These are phyloP conservation scores for Stenodera caucasica DNA, from an alignment of 2,888 invertebrate genomes.

Conservation along the genomic window DNA sequence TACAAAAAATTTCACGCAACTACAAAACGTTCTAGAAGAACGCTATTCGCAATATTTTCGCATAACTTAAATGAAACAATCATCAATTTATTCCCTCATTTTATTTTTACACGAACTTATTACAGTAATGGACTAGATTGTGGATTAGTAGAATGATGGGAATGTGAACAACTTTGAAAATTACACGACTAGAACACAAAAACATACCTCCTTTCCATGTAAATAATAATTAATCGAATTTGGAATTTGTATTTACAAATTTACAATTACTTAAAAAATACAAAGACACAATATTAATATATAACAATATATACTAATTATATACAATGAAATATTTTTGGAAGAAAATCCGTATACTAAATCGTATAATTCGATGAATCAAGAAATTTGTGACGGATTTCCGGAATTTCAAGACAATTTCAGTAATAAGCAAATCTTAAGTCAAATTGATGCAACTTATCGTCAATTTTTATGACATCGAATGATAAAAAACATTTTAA, in stretches of 20 bases:
- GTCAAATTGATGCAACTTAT: not conserved
- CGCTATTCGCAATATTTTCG: not conserved
- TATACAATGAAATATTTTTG: constrained; percentile 15
- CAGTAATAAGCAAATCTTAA: not conserved
- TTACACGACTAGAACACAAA: constrained; percentile 30
- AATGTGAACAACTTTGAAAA: constrained; percentile 26
- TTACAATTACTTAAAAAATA: constrained; percentile 31
- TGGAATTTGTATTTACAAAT: constrained; percentile 34
- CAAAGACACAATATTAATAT: constrained; percentile 33
- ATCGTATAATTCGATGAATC: constrained; percentile 42
- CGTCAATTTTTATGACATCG: too few species aligned
- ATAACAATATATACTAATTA: constrained; percentile 23
- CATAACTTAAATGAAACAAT: not conserved
- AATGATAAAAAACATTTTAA: too few species aligned
- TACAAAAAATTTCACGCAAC: constrained; percentile 12
- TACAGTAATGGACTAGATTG: constrained; percentile 45
- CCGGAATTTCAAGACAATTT: constrained; percentile 16
- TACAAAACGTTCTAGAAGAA: constrained; percentile 31
- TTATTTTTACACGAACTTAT: constrained; percentile 42
- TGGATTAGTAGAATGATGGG: constrained; percentile 20
- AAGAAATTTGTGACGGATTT: constrained; percentile 37
- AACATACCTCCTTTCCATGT: not conserved
- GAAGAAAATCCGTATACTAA: constrained; percentile 40
- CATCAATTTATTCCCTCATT: constrained; percentile 8
- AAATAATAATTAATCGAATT: not conserved